Percentiles rank a stretch among this genome's conserved stretches.
phyloP scores from a whole-genome alignment of 2,797 vertebrate species.

The Alectoris magna region DNA sequence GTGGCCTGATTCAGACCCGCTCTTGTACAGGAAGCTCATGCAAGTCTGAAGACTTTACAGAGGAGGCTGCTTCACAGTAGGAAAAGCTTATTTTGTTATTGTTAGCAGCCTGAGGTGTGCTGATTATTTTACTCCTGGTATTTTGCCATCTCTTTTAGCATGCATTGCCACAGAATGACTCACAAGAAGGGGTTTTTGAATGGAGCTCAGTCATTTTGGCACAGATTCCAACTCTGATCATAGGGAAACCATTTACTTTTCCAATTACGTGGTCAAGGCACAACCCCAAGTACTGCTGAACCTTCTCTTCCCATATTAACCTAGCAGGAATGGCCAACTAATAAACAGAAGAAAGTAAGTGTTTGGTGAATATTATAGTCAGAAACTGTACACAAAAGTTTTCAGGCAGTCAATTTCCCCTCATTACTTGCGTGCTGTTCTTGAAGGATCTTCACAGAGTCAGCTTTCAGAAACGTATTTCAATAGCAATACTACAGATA shows the following conservation, averaged over 20 bases:
- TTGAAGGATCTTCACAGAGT: constrained; percentile 1
- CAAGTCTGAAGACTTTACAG: constrained; percentile 15
- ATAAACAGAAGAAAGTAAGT: constrained; percentile 53
- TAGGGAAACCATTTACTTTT: constrained; percentile 68
- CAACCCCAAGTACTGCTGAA: constrained; percentile 19
- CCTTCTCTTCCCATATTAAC: constrained; percentile 20
- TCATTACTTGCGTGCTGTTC: neutral
- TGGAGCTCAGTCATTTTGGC: constrained; percentile 55
- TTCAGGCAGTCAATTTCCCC: constrained; percentile 27
- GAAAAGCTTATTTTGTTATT: constrained; percentile 50
- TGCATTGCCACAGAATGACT: constrained; percentile 59
- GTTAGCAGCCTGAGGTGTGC: constrained; percentile 53
- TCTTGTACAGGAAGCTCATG: neutral
- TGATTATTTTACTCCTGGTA: constrained; percentile 61
- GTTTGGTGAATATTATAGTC: constrained; percentile 42
- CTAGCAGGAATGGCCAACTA: constrained; percentile 11
- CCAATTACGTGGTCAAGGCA: constrained; percentile 51
- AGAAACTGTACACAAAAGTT: constrained; percentile 26
- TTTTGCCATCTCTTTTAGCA: constrained; percentile 56
- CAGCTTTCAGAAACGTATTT: constrained; percentile 26
- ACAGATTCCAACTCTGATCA: constrained; percentile 36
- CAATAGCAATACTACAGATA: neutral
- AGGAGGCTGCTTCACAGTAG: constrained; percentile 17
- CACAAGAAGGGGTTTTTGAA: constrained; percentile 51
- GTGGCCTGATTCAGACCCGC: neutral